Evolutionary conservation across 2,888 invertebrate species (phyloP), one percentile per base, ranked within the genome.

Genomic region (Xanthorhoe designata): DNA sequence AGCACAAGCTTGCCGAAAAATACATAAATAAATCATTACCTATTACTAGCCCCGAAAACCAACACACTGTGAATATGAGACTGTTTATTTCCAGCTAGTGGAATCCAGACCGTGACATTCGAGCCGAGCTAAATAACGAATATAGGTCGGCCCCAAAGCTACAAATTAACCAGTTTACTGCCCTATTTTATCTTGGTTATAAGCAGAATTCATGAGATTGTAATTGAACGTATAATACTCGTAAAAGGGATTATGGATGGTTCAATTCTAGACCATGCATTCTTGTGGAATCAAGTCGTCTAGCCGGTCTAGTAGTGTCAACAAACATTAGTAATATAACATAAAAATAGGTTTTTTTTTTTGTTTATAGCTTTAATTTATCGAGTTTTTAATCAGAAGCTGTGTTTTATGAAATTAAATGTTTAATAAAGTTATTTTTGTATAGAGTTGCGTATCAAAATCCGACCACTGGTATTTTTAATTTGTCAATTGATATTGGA

Each of bases 81-180:
- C 38, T 51, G 54, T 61, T 57, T 56, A 15, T 50, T 18, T 17
- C 29, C 35, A 35, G 35, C 9, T 35, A 38, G 58, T 52, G n/a
- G 24, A 51, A 51, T 45, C 38, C 64, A 62, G 68, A 67, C 56
- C 71, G 66, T 71, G 71, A 70, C 68, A 70, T 59, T 68, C 58
- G 45, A 61, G 63, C 55, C 29, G 72, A 69, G 72, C 72, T 76
- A 73, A 77, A 76, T 77, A 75, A 76, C 73, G 61, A 75, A 78
- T 66, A 64, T 72, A 64, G 70, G 71, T 69, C 74, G 64, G 62
- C 52, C 32, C 50, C 58, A 62, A 53, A 70, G 64, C 62, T 64
- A 64, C 52, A 75, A 64, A 76, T 74, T 76, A 76, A 77, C 75
- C 75, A 74, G 78, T 74, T 77, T 75, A 73, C 74, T 67, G 64